Evolutionary conservation across 2,888 invertebrate species (phyloP).

Genomic region (Catonia carolina): DNA sequence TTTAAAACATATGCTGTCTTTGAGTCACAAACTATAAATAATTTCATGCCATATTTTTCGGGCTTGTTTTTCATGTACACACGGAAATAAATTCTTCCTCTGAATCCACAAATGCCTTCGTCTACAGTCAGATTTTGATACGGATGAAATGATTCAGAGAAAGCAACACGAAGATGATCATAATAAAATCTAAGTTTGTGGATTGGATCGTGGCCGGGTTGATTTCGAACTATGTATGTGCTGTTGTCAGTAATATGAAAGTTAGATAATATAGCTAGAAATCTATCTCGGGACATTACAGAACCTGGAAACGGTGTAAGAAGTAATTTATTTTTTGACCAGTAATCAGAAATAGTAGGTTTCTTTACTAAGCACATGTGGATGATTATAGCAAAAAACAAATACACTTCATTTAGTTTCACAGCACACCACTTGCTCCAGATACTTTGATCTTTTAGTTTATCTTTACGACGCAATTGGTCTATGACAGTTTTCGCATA

Average conservation of each 20-base stretch:
- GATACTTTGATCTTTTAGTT: too few species aligned
- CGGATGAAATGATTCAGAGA: conserved; percentile 5
- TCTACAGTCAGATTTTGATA: conserved; percentile 13
- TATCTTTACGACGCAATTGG: too few species aligned
- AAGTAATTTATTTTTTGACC: conserved; percentile 8
- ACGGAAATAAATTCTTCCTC: conserved; percentile 3
- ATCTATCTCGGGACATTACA: background rate
- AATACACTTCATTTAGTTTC: background rate
- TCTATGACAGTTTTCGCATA: too few species aligned
- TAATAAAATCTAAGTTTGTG: background rate
- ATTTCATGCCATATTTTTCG: conserved; percentile 12
- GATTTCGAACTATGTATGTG: background rate
- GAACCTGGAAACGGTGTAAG: background rate
- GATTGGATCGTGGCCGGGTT: background rate
- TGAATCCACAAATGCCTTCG: conserved; percentile 14
- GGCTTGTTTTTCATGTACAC: conserved; percentile 6
- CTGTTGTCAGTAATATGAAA: too few species aligned
- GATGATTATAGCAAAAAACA: too few species aligned
- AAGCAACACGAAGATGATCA: background rate
- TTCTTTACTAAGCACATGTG: conserved; percentile 8
- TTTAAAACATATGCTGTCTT: conserved; percentile 1
- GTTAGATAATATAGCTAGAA: too few species aligned
- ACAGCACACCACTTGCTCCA: conserved; percentile 2
- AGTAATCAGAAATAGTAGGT: conserved; percentile 5
- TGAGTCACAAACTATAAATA: conserved; percentile 7